These are phyloP conservation scores for Agrochola lychnidis DNA, from an alignment of 2,888 invertebrate genomes.

Conservation along the genomic window DNA sequence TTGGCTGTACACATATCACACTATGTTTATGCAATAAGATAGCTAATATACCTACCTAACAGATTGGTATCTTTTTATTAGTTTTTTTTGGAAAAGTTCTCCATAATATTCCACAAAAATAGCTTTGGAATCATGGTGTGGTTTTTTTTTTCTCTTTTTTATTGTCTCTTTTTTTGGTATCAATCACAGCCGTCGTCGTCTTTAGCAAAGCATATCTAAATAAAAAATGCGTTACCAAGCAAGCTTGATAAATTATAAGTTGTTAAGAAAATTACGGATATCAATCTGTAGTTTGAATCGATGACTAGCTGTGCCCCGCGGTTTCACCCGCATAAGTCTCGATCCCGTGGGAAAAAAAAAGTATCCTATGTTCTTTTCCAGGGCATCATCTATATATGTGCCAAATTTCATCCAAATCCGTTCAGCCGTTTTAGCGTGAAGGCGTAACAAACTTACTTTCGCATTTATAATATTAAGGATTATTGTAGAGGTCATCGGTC, in stretches of 20 bases:
- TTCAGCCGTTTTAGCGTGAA: no score
- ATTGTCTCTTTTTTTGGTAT: neutral
- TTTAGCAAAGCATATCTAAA: neutral
- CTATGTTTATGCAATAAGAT: constrained; percentile 30
- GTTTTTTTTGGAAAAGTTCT: neutral
- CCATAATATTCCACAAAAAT: neutral
- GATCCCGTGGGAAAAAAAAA: no score
- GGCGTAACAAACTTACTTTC: no score
- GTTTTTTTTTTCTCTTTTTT: neutral
- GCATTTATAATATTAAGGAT: no score
- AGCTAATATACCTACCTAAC: neutral
- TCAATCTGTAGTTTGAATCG: neutral
- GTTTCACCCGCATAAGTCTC: no score
- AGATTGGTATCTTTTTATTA: constrained; percentile 16
- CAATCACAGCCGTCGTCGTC: neutral
- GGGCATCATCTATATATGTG: no score
- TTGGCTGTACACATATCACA: constrained; percentile 7
- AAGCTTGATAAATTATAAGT: neutral
- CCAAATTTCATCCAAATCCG: no score
- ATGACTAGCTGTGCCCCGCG: no score
- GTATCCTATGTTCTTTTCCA: no score
- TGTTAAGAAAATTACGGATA: neutral
- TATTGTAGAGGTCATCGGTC: neutral
- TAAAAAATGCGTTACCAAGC: neutral
- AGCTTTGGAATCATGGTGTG: neutral